A percentile compares a stretch with the other conserved stretches of the same genome.
phyloP scores from a whole-genome alignment of 2,888 invertebrate species.

The Cotesia congregata region DNA sequence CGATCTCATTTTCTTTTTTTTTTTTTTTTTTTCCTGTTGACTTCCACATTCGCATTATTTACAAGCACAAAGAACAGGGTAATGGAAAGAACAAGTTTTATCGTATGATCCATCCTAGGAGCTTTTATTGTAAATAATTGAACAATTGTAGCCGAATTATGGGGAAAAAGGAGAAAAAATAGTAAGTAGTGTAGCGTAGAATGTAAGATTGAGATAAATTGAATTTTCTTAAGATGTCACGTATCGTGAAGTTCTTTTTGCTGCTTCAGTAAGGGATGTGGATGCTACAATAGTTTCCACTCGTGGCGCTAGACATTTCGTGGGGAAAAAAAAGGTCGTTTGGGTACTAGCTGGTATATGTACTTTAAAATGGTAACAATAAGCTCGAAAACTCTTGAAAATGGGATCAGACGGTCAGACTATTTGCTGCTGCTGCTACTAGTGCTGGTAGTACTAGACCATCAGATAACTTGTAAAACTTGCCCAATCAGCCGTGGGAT shows the following conservation, averaged over 20 bases:
- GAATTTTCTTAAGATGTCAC: slow-evolving; percentile 14
- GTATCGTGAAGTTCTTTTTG: background rate
- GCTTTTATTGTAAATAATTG: slow-evolving; percentile 1
- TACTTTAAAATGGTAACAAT: slow-evolving; percentile 35
- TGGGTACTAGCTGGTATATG: background rate
- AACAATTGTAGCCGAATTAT: background rate
- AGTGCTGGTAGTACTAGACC: background rate
- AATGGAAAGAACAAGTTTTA: background rate
- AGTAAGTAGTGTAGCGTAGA: background rate
- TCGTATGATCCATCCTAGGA: background rate
- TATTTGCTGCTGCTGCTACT: slow-evolving; percentile 38
- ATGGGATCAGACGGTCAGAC: slow-evolving; percentile 20
- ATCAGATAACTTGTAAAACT: slow-evolving; percentile 62
- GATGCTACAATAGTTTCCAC: background rate
- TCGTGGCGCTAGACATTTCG: slow-evolving; percentile 20
- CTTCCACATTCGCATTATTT: background rate
- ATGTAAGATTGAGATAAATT: slow-evolving; percentile 6
- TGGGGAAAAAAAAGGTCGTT: slow-evolving; percentile 8
- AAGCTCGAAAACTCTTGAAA: slow-evolving; percentile 31
- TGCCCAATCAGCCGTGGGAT: slow-evolving; percentile 59
- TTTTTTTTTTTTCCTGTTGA: background rate
- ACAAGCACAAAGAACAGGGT: background rate
- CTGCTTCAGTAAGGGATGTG: background rate
- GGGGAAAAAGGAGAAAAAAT: background rate
- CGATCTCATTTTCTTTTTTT: background rate